These are phyloP conservation scores for Opisthocomus hoazin DNA, from an alignment of 2,113 vertebrate genomes.

Conservation along the genomic window DNA sequence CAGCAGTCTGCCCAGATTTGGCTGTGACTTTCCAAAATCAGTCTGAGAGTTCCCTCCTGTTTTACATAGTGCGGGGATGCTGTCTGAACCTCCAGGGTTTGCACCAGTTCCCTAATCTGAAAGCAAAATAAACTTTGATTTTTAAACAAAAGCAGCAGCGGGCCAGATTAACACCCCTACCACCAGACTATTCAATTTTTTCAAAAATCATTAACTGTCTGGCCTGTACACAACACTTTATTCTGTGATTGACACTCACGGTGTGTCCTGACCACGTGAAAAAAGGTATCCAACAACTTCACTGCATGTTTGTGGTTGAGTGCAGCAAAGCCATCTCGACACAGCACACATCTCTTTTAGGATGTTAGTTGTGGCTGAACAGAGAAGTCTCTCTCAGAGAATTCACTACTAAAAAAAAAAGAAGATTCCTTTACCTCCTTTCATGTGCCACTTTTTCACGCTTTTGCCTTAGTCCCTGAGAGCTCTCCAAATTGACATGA, in stretches of 20 bases:
- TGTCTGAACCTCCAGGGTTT: not conserved
- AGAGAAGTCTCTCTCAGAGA: not conserved
- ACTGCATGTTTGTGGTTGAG: not conserved
- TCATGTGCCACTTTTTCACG: conserved; percentile 12
- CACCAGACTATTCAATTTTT: not conserved
- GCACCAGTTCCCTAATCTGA: not conserved
- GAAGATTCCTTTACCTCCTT: conserved; percentile 66
- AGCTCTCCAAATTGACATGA: conserved; percentile 76
- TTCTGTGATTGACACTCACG: not conserved
- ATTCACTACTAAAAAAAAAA: not conserved
- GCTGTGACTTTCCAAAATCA: not conserved
- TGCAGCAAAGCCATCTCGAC: not conserved
- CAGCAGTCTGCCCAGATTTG: not conserved
- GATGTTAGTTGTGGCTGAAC: not conserved
- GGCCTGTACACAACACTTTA: not conserved
- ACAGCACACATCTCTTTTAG: not conserved
- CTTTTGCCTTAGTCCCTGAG: conserved; percentile 67
- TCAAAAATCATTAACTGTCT: not conserved
- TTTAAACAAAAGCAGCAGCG: not conserved
- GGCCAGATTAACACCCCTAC: not conserved
- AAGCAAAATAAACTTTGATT: not conserved
- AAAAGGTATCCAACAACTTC: not conserved
- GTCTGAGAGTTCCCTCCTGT: not conserved
- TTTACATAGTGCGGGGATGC: not conserved
- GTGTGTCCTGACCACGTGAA: not conserved